Evolutionary conservation across 2,888 invertebrate species (phyloP), one percentile per base, ranked within the genome.

Genomic region (Cetonia aurata): DNA sequence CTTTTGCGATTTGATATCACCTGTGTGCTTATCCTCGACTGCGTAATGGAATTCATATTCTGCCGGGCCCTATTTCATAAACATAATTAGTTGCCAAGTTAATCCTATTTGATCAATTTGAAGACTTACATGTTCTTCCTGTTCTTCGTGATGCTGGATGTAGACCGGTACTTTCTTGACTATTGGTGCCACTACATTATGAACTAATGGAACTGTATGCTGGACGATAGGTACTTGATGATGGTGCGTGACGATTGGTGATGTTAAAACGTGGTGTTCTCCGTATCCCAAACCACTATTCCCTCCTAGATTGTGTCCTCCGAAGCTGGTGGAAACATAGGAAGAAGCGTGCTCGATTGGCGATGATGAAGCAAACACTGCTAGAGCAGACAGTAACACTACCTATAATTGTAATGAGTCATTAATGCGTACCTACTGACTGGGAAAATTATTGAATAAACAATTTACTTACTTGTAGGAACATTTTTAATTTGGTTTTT

Each of bases 1-100:
- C n/a, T 71, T 42, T 19, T 71, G 71, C 6, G 71, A 71, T 57
- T 71, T 68, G 13, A 59, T 37, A 46, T 71, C 71, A 13, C 71
- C 71, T 9, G 71, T 71, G 19, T 56, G 62, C 13, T 60, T 25
- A 50, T 71, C 71, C 12, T 68, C 53, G 6, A 71, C 71, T 15
- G 42, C 71, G 42, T 71, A 71, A 53, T 71, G 50, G 46, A 71
- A 71, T 44, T 71, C 41, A 33, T 71, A 71, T 60, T 71, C 50
- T 15, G 67, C 42, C 15, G 57, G 57, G 10, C 42, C 57, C 57
- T 57, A 10, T 42, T 13, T 57, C 17, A 10, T 37, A 37, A 37
- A 37, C 2, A 37, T 4, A 8, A 8, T 25, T 25, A 37, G 10
- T 37, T 37, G 25, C 4, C 4, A n/a, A 33, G 37, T 1, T 37